Conservation (phyloP, 2,113 vertebrate species). For the Bufo gargarizans region DNA sequence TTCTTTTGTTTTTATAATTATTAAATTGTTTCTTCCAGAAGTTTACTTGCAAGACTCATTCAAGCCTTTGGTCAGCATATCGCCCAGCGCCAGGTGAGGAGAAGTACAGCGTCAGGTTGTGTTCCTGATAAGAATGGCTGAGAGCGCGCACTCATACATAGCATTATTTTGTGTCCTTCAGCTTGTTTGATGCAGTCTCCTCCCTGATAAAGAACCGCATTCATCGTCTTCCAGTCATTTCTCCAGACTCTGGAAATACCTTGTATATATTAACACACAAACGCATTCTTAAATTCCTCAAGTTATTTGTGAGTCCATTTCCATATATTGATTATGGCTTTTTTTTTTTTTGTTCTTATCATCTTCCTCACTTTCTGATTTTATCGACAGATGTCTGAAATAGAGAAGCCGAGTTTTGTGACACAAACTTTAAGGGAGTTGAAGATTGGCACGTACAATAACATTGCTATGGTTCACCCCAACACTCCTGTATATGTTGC, state of each 20-base stretch:
- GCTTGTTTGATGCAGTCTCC: conserved; percentile 94
- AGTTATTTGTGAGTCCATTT: conserved; percentile 88
- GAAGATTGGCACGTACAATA: conserved; percentile 88
- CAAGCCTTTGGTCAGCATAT: conserved; percentile 95
- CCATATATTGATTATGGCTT: not conserved
- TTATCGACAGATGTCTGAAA: conserved; percentile 87
- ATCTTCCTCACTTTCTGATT: not conserved
- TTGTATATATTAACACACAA: conserved; percentile 99
- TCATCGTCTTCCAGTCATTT: conserved; percentile 94
- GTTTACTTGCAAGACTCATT: conserved; percentile 96
- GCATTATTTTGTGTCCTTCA: conserved; percentile 61
- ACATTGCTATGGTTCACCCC: conserved; percentile 88
- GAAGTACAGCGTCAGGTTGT: not conserved
- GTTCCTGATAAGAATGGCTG: not conserved
- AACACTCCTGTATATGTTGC: conserved; percentile 93
- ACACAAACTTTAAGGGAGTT: conserved; percentile 83
- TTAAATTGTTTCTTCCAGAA: conserved; percentile 71
- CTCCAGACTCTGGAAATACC: conserved; percentile 91
- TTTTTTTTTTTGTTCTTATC: not conserved
- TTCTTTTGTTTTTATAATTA: not conserved
- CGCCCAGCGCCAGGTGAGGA: conserved; percentile 90
- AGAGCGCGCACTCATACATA: not conserved
- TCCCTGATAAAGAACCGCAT: conserved; percentile 95
- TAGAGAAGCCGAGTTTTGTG: conserved; percentile 92
- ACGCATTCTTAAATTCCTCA: conserved; percentile 97